Percentiles rank a stretch among this genome's conserved stretches.
Conservation (phyloP, 2,113 vertebrate genomes). For the Brachypodius melanocephalos region DNA sequence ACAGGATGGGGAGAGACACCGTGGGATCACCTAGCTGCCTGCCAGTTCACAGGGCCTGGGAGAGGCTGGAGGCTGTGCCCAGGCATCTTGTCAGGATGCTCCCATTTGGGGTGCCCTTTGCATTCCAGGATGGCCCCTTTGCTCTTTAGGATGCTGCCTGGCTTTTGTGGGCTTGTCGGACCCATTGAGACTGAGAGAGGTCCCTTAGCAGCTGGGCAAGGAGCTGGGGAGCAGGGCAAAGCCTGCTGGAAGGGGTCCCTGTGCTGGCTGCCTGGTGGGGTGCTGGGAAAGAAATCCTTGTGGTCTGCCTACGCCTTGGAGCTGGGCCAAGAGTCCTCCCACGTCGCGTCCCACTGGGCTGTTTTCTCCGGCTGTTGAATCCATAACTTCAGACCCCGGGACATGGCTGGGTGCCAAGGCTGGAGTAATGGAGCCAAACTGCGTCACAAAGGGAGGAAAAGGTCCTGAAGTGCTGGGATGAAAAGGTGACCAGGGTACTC, state of each 20-base stretch:
- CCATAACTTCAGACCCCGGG: conserved; percentile 55
- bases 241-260: neutral
- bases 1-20: neutral
- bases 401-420: conserved; percentile 18
- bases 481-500: conserved; percentile 30
- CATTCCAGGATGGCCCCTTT: neutral
- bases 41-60: neutral
- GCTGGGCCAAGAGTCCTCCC: conserved; percentile 41
- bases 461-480: conserved; percentile 29
- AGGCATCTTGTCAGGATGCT: neutral
- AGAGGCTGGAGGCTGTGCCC: neutral
- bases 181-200: accelerated
- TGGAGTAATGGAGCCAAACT: conserved; percentile 22
- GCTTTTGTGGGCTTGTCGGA: neutral
- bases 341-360: neutral
- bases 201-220: neutral
- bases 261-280: neutral
- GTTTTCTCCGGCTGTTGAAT: conserved; percentile 53
- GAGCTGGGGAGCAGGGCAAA: neutral
- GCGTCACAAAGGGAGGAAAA: conserved; percentile 66
- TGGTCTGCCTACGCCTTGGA: conserved; percentile 50
- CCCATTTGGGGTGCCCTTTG: neutral
- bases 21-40: neutral
- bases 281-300: conserved; percentile 12
- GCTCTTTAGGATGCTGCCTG: neutral